A percentile compares a stretch with the other conserved stretches of the same genome.
phyloP scores from a whole-genome alignment of 2,797 vertebrate genomes.

The Coccyzus lansbergi region DNA sequence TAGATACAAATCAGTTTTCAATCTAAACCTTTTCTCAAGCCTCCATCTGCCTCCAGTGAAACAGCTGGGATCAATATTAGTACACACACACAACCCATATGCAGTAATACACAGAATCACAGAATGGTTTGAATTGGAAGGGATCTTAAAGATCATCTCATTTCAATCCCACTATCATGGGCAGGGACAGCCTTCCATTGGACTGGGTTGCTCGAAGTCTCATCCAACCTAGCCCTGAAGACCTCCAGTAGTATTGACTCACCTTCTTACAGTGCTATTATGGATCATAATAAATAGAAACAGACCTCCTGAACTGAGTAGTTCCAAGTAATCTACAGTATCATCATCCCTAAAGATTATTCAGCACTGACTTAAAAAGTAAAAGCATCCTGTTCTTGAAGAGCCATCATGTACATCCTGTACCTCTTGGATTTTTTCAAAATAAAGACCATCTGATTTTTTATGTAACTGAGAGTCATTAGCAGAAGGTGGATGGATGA shows the following conservation, averaged over 20 bases:
- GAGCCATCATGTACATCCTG: not conserved
- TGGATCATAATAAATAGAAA: not conserved
- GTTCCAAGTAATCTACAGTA: not conserved
- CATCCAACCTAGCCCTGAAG: too few species aligned
- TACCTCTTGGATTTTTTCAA: not conserved
- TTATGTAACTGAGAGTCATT: not conserved
- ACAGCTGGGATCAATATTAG: not conserved
- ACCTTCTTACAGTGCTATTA: too few species aligned
- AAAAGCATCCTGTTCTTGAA: not conserved
- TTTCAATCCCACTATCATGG: too few species aligned
- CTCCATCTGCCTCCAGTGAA: not conserved
- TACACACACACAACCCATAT: accelerated
- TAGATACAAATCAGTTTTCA: not conserved
- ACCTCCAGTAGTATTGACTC: too few species aligned
- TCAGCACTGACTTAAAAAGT: not conserved
- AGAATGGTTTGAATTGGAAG: too few species aligned
- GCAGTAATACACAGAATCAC: not conserved
- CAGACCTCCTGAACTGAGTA: not conserved
- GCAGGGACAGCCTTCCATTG: too few species aligned
- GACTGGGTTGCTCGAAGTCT: too few species aligned
- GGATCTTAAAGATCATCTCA: too few species aligned
- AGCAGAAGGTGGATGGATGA: not conserved
- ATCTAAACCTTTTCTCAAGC: not conserved
- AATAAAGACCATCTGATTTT: not conserved
- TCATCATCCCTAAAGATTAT: not conserved